Evolutionary conservation across 2,888 invertebrate genomes (phyloP).

Genomic region (Amphimallon solstitiale): DNA sequence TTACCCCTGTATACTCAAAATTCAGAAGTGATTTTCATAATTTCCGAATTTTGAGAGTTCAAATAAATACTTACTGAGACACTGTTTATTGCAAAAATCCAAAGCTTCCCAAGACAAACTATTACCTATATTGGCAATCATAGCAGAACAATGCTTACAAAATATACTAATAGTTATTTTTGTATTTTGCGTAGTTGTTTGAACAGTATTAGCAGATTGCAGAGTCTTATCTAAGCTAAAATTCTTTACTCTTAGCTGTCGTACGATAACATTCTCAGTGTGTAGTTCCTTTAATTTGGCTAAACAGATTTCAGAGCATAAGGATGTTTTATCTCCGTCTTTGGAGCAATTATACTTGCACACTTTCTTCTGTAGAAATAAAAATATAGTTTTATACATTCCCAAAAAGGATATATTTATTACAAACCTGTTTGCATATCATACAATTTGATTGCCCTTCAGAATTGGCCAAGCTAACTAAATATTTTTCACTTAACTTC

Average conservation of each 20-base stretch:
- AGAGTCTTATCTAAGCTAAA: conserved; percentile 41
- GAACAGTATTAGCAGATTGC: neutral
- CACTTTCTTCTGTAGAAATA: conserved; percentile 54
- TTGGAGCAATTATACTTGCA: conserved; percentile 53
- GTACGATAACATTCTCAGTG: conserved; percentile 59
- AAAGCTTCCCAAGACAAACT: conserved; percentile 85
- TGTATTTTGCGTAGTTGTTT: neutral
- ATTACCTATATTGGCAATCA: conserved; percentile 44
- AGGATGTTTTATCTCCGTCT: conserved; percentile 64
- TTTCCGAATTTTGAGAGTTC: no score
- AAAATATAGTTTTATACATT: conserved; percentile 17
- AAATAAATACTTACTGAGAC: conserved; percentile 74
- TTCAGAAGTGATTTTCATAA: no score
- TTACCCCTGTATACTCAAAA: no score
- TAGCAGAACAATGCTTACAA: conserved; percentile 64
- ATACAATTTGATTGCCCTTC: conserved; percentile 2
- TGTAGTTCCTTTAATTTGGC: conserved; percentile 63
- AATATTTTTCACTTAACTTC: conserved; percentile 20
- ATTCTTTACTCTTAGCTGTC: conserved; percentile 58
- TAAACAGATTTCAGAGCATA: conserved; percentile 71
- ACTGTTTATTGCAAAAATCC: conserved; percentile 92
- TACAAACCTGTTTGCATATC: conserved; percentile 18
- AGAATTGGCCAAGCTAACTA: conserved; percentile 13
- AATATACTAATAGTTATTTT: neutral
- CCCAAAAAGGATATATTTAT: neutral